phyloP scores from a whole-genome alignment of 1,140 invertebrate species.

The Riptortus pedestris region DNA sequence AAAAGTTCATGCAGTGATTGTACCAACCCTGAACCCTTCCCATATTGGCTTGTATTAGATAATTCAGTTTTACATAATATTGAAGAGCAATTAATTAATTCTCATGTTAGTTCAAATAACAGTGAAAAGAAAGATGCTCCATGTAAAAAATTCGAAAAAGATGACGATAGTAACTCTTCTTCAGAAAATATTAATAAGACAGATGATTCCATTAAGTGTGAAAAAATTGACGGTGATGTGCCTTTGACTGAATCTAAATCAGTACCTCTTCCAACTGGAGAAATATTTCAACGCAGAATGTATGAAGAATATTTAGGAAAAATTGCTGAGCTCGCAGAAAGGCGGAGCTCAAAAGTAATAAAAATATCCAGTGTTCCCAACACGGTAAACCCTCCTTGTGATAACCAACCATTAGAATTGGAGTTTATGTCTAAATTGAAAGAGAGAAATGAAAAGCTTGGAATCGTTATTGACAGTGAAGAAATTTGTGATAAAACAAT shows the following conservation, averaged over 20 bases:
- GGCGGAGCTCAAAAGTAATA: constrained; percentile 64
- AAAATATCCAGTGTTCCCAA: constrained; percentile 45
- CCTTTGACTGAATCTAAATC: neutral
- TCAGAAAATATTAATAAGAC: no score
- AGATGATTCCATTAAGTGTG: no score
- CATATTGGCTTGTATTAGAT: constrained; percentile 35
- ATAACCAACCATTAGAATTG: constrained; percentile 28
- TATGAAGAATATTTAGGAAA: constrained; percentile 70
- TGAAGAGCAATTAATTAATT: neutral
- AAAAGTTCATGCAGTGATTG: constrained; percentile 28
- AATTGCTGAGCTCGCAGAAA: constrained; percentile 62
- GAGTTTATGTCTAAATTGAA: constrained; percentile 32
- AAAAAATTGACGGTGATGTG: neutral
- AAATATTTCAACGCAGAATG: constrained; percentile 63
- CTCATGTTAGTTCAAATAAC: neutral
- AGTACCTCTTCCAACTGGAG: constrained; percentile 34
- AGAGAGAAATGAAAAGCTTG: constrained; percentile 46
- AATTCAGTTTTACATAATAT: neutral
- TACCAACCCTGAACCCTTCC: constrained; percentile 30
- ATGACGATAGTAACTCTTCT: no score
- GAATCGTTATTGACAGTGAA: constrained; percentile 36
- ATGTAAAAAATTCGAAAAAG: neutral
- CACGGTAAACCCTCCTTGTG: neutral
- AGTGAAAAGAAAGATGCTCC: neutral
- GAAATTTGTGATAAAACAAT: constrained; percentile 13